Base-by-base conservation (phyloP, 2,113 vertebrate genomes). In the Bagarius yarrelli region DNA sequence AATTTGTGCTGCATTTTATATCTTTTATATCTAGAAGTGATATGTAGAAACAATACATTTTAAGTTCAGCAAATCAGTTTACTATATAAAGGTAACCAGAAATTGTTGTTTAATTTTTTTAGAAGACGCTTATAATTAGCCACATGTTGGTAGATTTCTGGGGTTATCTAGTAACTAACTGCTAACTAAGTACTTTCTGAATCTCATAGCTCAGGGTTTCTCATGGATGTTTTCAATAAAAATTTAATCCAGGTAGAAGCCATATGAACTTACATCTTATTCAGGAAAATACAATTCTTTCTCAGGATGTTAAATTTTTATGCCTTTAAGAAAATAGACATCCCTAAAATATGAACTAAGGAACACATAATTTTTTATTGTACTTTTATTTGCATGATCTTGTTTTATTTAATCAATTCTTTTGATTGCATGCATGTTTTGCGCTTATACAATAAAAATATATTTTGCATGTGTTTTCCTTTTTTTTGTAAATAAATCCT, bases 401-500 rank as follows among this genome's bases (percentile, higher is more conserved):
- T 73, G 63, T 77, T 83, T 67, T 85, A 78, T 86, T 59, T 21
- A 8, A 21, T 11, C 2, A 86, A n/a, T n/a, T n/a, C 61, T 57
- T 85, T 52, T 84, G 21, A 77, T 74, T 89, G 63, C 84, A 88
- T 89, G 84, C 89, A 81, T 88, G 83, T 89, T 84, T 81, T 40
- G 70, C 56, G 83, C 70, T 91, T 87, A 82, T 93, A 88, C 88
- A 93, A 91, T 91, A 88, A 67, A 88, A 90, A 91, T 86, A 61
- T 77, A 87, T 87, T 47, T 1, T 93, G 92, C 94, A 94, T 94
- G 93, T 66, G 83, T 89, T 67, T 89, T 87, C 79, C 93, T 80
- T 92, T 76, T 90, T 89, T 87, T 84, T 89, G 73, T 85, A 55
- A 59, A 87, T 78, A 76, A 78, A 47, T 18, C 47, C 81, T 11